Evolutionary conservation across 2,888 invertebrate genomes (phyloP), one percentile per base, ranked within the genome.

Genomic region (Chymomyza procnemis): DNA sequence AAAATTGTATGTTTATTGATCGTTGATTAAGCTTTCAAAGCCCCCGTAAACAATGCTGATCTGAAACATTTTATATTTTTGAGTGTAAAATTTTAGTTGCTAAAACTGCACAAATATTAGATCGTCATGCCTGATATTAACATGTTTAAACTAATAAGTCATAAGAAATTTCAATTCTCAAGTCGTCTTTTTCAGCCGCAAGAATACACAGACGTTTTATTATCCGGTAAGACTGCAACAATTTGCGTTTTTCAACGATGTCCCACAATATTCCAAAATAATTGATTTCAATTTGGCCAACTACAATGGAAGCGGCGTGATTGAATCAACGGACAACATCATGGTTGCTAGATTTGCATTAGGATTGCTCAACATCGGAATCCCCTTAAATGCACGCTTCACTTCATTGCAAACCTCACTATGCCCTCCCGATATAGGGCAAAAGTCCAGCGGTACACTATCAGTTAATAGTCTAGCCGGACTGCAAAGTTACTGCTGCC

Each of bases 251-350:
- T 88, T 64, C 69, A 88, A 90, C 56, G 88, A 88, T 64, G 50
- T 58, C 0, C 58, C 59, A 0, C 60, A 64, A 34, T 22, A 47
- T 3, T 87, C 88, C 0, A 69, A 93, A 65, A 90, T 90, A 67
- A 73, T 91, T 9, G 75, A 87, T 1, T 79, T 89, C 26, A 80
- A 85, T 1, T 80, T 91, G n/a, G 69, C 78, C 19, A 82, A 81
- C 2, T 89, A 91, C 59, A 90, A 89, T 57, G 74, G 87, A 0
- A 89, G 88, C 3, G 86, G 82, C 50, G 88, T 92, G 1, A 91
- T 95, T 64, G 92, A 92, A 78, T 95, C 96, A 1, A 92, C 94
- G 0, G 92, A 93, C 55, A 95, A 95, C 83, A 90, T 88, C 54
- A 92, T 96, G 92, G 86, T 92, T 12, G 85, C 97, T 4, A 91